Base-by-base conservation (phyloP, 1,140 invertebrate species). In the Pollicipes pollicipes region DNA sequence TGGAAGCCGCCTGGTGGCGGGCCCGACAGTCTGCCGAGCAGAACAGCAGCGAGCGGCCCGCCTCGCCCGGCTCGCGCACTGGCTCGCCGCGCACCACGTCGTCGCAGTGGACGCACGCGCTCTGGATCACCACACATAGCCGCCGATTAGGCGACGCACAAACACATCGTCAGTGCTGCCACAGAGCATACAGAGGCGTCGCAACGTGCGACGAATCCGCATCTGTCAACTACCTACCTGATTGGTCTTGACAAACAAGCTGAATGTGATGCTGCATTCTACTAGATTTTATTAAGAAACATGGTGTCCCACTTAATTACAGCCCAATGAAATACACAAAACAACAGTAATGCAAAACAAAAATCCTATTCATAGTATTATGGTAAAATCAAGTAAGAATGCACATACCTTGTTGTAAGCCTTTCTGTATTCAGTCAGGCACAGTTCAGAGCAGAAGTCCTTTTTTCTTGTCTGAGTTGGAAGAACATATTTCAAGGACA, bases 361-460 rank as follows among this genome's bases (percentile, higher is more conserved):
- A 37, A 71, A 27, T 37, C 24, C 66, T 69, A 31, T 66, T 64
- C 21, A 32, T 70, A n/a, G 70, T 75, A 74, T n/a, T n/a, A n/a
- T n/a, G n/a, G n/a, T n/a, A n/a, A n/a, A n/a, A n/a, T n/a, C n/a
- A n/a, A n/a, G n/a, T n/a, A n/a, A n/a, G n/a, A n/a, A n/a, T n/a
- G n/a, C n/a, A n/a, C n/a, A n/a, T n/a, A 82, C 82, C 81, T 92
- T 90, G 75, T 88, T 86, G 76, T 91, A 90, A 27, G 90, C 90
- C 77, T 91, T 91, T 68, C 90, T 84, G 78, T 91, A 95, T 82
- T 92, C 90, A 13, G 88, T 86, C 29, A 95, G 83, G 80, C 92
- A 95, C 28, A 86, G 89, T 79, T 91, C 89, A 0, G 91, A 93
- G 80, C 92, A 95, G 79, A 95, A 95, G 78, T 94, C 91, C 78